These are phyloP conservation scores for Callinectes sapidus DNA, from an alignment of 2,888 invertebrate genomes.

Conservation along the genomic window DNA sequence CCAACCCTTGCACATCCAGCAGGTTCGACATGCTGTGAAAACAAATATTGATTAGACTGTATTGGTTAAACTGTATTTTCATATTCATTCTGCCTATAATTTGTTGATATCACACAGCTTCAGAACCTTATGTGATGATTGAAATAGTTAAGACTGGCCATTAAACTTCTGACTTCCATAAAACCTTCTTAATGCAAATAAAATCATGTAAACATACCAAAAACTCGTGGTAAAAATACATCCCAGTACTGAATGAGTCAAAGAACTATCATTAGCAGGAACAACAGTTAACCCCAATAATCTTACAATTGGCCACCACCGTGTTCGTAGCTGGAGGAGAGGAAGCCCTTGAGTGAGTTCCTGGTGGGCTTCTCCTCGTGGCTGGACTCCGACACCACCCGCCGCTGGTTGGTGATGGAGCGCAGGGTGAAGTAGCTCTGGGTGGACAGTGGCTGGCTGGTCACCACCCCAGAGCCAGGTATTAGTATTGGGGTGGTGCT, in stretches of 20 bases:
- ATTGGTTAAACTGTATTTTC: no score
- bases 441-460: constrained; percentile 54
- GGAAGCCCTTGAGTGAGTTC: constrained; percentile 67
- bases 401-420: constrained; percentile 63
- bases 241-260: no score
- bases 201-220: no score
- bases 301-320: constrained; percentile 55
- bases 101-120: no score
- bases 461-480: constrained; percentile 40
- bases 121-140: no score
- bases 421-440: constrained; percentile 65
- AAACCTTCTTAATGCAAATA: no score
- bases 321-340: constrained; percentile 68
- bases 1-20: constrained; percentile 59
- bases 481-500: constrained; percentile 48
- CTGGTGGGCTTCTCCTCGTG: constrained; percentile 63
- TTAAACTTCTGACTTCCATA: no score
- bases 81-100: no score
- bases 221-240: no score
- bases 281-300: neutral
- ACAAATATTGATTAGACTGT: neutral
- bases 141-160: no score
- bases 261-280: neutral
- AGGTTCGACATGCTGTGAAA: constrained; percentile 46
- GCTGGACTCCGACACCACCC: constrained; percentile 64